Evolutionary conservation across 2,888 invertebrate species (phyloP).

Genomic region (Phytoseiulus persimilis): DNA sequence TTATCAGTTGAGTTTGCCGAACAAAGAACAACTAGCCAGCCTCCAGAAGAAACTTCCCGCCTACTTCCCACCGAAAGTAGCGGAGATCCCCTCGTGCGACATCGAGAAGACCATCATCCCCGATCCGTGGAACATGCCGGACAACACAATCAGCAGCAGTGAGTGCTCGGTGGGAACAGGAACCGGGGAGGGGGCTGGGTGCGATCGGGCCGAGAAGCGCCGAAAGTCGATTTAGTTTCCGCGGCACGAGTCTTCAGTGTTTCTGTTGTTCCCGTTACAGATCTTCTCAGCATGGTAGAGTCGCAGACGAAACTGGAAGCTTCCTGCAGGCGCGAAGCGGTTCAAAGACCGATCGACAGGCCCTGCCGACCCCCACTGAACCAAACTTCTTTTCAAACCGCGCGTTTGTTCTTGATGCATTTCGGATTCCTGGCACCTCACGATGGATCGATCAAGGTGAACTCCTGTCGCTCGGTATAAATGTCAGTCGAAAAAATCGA

Average conservation of each 20-base stretch:
- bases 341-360: slow-evolving; percentile 6
- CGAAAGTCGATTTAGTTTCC: no score
- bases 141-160: slow-evolving; percentile 34
- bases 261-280: background rate
- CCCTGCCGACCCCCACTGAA: slow-evolving; percentile 18
- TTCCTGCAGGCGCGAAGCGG: slow-evolving; percentile 37
- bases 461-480: slow-evolving; percentile 43
- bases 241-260: background rate
- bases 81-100: slow-evolving; percentile 64
- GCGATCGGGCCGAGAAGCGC: no score
- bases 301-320: slow-evolving; percentile 22
- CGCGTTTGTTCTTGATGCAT: slow-evolving; percentile 85
- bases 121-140: slow-evolving; percentile 36
- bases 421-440: slow-evolving; percentile 70
- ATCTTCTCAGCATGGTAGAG: slow-evolving; percentile 7
- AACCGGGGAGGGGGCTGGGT: no score
- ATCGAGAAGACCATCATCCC: slow-evolving; percentile 32
- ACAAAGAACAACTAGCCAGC: slow-evolving; percentile 9
- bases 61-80: slow-evolving; percentile 70
- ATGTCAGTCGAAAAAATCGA: no score
- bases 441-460: slow-evolving; percentile 55
- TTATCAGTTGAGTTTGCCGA: slow-evolving; percentile 25
- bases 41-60: slow-evolving; percentile 53
- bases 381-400: slow-evolving; percentile 67
- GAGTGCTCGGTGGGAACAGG: no score